Percentiles rank a stretch among this genome's conserved stretches.
phyloP scores from a whole-genome alignment of 23 tunicate genomes.

The Oikopleura albicans region DNA sequence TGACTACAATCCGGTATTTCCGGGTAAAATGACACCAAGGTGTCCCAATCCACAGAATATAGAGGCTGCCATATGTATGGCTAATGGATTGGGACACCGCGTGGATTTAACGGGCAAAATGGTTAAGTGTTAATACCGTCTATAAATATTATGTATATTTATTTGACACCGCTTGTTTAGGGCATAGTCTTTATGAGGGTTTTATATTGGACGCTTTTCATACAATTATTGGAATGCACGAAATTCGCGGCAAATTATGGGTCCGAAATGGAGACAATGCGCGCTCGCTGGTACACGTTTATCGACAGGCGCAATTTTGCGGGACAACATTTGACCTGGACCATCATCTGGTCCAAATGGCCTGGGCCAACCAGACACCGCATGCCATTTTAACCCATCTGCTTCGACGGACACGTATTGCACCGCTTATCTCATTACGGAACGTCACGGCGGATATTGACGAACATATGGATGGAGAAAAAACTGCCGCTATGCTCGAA shows the following conservation, averaged over 20 bases:
- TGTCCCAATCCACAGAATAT: no score
- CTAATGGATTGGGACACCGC: no score
- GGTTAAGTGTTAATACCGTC: no score
- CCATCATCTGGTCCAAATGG: not conserved
- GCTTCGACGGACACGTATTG: not conserved
- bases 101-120: no score
- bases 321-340: constrained; percentile 14
- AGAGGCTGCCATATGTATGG: no score
- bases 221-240: not conserved
- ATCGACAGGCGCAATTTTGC: not conserved
- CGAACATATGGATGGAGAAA: not conserved
- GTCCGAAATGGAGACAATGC: constrained; percentile 1
- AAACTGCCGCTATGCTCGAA: not conserved
- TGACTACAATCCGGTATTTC: no score
- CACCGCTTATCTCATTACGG: not conserved
- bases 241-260: not conserved
- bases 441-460: not conserved
- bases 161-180: no score
- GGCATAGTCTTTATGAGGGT: not conserved
- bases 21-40: no score
- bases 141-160: no score
- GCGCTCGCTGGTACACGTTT: not conserved
- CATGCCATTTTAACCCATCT: not conserved
- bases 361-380: not conserved
- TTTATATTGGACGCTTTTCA: not conserved